Evolutionary conservation across 2,113 vertebrate species (phyloP), one percentile per base, ranked within the genome.

Genomic region (Eleginops maclovinus): DNA sequence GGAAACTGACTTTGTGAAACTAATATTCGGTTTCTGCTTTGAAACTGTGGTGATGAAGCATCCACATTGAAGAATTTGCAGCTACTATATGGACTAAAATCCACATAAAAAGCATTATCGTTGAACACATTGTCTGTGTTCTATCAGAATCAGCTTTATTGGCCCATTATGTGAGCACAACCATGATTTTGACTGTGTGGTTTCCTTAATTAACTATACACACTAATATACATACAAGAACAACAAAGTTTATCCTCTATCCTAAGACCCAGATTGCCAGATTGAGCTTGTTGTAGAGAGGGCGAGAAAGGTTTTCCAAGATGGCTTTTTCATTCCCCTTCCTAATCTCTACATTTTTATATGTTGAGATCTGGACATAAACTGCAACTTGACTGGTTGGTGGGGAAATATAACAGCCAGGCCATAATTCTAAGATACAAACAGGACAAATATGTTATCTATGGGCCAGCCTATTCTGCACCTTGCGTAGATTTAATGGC

Each of bases 381-480:
- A 56, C 15, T 17, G 26, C 15, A 31, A 16, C 14, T 55, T 16
- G 53, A 26, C 22, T 16, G 24, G 53, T 55, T 28, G 54, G 17
- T 13, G 9, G 54, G 17, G 16, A 15, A 14, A 19, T 58, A 31
- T 16, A 31, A 58, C 3, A 3, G 24, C 54, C 7, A 28, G 24
- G 54, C 54, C 9, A 14, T 56, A 28, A 56, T 28, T 56, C 51
- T 7, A 5, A 21, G 66, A 60, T 40, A 40, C 51, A 76, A 73
- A 67, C 24, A 47, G 67, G 56, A 54, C 19, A 85, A 44, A 79
- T 26, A 50, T 47, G 41, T 83, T 89, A 75, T 84, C 73, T 87
- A 36, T 87, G 66, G 53, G 14, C 22, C 17, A 24, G 61, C 60
- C 24, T 51, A 63, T 72, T 63, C 60, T 68, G 54, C 41, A 31